Evolutionary conservation across 1,140 invertebrate genomes (phyloP).

Genomic region (Amyelois transitella): DNA sequence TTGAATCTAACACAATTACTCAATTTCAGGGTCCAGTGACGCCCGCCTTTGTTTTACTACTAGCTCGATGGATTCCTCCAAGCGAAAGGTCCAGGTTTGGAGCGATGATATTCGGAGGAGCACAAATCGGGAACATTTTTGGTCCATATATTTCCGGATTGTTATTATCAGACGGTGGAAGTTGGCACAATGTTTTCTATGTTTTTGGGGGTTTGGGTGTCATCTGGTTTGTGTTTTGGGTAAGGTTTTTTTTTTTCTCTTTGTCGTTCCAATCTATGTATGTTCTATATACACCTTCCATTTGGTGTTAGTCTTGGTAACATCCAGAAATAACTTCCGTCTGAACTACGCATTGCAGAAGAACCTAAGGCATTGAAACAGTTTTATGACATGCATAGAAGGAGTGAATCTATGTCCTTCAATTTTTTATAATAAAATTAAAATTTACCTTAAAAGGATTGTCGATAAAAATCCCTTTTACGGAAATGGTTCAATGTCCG

Average conservation of each 20-base stretch:
- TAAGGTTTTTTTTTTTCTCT: slow-evolving; percentile 38
- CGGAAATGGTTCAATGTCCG: background rate
- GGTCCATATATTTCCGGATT: slow-evolving; percentile 82
- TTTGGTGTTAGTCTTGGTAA: no score
- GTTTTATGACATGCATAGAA: no score
- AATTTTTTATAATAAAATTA: no score
- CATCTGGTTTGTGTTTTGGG: slow-evolving; percentile 83
- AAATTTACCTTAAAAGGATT: no score
- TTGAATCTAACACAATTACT: background rate
- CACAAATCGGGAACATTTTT: slow-evolving; percentile 83
- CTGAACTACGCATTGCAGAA: no score
- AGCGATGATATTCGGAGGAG: slow-evolving; percentile 82
- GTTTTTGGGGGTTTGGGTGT: slow-evolving; percentile 85
- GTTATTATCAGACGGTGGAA: slow-evolving; percentile 77
- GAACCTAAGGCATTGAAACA: no score
- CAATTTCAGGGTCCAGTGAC: slow-evolving; percentile 78
- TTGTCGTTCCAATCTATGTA: background rate
- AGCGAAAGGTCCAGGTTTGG: slow-evolving; percentile 82
- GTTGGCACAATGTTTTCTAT: slow-evolving; percentile 88
- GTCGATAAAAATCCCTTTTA: background rate
- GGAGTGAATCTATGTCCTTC: no score
- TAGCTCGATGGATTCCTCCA: slow-evolving; percentile 84
- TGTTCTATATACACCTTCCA: no score
- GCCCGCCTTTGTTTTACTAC: slow-evolving; percentile 81
- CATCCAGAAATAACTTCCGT: no score